Base-by-base conservation (phyloP, 2,888 invertebrate species). In the Drosophila tripunctata region DNA sequence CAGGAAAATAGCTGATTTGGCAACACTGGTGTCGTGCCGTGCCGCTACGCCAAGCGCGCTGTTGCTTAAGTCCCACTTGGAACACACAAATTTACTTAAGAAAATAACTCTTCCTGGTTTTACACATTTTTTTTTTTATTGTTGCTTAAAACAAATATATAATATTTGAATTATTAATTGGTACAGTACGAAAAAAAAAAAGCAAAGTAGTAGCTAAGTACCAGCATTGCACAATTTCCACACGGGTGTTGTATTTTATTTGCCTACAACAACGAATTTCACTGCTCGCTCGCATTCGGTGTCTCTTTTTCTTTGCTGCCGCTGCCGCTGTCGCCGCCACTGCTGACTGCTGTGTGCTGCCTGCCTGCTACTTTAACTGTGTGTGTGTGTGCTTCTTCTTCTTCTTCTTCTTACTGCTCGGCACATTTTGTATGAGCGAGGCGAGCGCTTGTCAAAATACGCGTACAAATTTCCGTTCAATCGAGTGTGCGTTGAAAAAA, bases 391-490 rank as follows among this genome's bases (percentile, higher is more conserved):
- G 24, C 54, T 68, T 41, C 66, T 52, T 33, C 57, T 66, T 66
- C 48, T 81, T 62, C 79, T 87, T 80, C 79, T 80, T 80, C 87
- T 80, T 83, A 4, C 69, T 61, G 87, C 87, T 80, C 84, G 87
- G 87, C 80, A 80, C 80, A 80, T 80, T 80, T 86, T 86, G 77
- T 86, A 80, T 79, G 84, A 83, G n/a, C n/a, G n/a, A n/a, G n/a
- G n/a, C n/a, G n/a, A n/a, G 80, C 77, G 84, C 77, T 83, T 86
- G 79, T 86, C 73, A 86, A 86, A 80, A 79, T 79, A 86, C 79
- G 83, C 83, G 76, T 83, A 79, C 83, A 78, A 66, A 68, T 79
- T 79, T 83, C 62, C 76, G 64, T 55, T 78, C 50, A 56, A 64
- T 60, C 63, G 61, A 41, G 50, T 76, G 66, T 76, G 72, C 76